A percentile compares a stretch with the other conserved stretches of the same genome.
These are phyloP conservation scores for Pseudolycoriella hygida DNA, from an alignment of 2,888 invertebrate genomes.

Conservation along the genomic window DNA sequence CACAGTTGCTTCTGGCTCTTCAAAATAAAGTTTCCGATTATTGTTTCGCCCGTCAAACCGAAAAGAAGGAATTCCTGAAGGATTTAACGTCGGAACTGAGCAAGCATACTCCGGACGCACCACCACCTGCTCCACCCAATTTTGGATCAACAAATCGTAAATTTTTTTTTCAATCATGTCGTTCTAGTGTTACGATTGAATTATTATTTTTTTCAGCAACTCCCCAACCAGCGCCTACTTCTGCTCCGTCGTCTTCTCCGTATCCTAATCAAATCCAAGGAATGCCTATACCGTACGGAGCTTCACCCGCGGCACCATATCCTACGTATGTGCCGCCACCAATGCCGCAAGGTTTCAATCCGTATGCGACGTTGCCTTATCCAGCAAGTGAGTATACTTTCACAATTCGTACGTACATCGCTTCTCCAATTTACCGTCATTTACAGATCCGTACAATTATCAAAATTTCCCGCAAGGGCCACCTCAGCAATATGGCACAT, in stretches of 20 bases:
- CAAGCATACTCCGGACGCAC: conserved; percentile 35
- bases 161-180: too few relatives aligned
- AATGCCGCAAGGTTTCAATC: conserved; percentile 73
- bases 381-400: conserved; percentile 33
- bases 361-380: conserved; percentile 70
- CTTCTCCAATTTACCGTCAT: too few relatives aligned
- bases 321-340: conserved; percentile 57
- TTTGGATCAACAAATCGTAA: conserved; percentile 19
- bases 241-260: conserved; percentile 31
- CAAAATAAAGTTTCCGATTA: conserved; percentile 97
- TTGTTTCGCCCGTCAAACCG: conserved; percentile 96
- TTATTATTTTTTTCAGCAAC: too few relatives aligned
- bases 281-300: conserved; percentile 54
- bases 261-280: conserved; percentile 57
- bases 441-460: conserved; percentile 34
- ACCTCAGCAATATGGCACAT: conserved; percentile 25
- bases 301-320: conserved; percentile 33
- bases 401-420: too few relatives aligned
- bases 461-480: conserved; percentile 36
- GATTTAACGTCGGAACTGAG: conserved; percentile 77
- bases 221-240: conserved; percentile 26
- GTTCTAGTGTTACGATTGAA: too few relatives aligned
- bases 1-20: conserved; percentile 80
- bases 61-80: conserved; percentile 93
- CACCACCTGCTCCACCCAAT: conserved; percentile 38